Conservation (phyloP, 2,113 vertebrate genomes). For the Hydrolagus affinis region DNA sequence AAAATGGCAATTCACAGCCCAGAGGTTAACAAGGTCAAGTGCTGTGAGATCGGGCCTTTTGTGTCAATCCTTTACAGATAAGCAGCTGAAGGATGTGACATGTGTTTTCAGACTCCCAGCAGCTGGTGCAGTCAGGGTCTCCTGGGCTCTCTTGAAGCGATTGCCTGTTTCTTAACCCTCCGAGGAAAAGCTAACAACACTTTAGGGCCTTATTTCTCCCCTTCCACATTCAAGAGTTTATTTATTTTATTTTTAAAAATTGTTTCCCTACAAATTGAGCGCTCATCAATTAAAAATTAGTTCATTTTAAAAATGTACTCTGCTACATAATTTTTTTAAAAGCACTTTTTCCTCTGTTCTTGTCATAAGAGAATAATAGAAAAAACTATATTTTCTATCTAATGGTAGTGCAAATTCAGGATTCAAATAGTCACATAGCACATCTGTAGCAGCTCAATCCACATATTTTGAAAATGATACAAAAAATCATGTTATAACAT, state of each 20-base stretch:
- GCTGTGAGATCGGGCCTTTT: conserved; percentile 47
- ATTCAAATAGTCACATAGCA: too few relatives aligned
- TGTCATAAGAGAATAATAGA: not conserved
- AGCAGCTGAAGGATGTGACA: conserved; percentile 52
- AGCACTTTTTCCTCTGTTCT: not conserved
- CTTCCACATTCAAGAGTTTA: not conserved
- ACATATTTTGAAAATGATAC: too few relatives aligned
- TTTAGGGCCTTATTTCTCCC: not conserved
- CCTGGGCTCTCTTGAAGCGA: not conserved
- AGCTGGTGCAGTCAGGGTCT: conserved; percentile 39
- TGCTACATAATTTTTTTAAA: not conserved
- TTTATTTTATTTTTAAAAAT: not conserved
- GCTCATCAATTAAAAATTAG: not conserved
- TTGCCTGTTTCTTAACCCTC: not conserved
- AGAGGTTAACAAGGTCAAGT: conserved; percentile 56
- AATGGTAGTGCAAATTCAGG: too few relatives aligned
- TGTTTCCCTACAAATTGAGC: not conserved
- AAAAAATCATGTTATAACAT: too few relatives aligned
- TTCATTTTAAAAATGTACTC: not conserved
- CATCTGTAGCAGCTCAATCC: too few relatives aligned
- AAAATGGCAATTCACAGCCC: conserved; percentile 48
- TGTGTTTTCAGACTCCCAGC: conserved; percentile 51
- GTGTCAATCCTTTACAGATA: conserved; percentile 42
- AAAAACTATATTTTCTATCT: too few relatives aligned
- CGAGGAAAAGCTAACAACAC: not conserved